Evolutionary conservation across 2,113 vertebrate species (phyloP).

Genomic region (Seriola dumerili): DNA sequence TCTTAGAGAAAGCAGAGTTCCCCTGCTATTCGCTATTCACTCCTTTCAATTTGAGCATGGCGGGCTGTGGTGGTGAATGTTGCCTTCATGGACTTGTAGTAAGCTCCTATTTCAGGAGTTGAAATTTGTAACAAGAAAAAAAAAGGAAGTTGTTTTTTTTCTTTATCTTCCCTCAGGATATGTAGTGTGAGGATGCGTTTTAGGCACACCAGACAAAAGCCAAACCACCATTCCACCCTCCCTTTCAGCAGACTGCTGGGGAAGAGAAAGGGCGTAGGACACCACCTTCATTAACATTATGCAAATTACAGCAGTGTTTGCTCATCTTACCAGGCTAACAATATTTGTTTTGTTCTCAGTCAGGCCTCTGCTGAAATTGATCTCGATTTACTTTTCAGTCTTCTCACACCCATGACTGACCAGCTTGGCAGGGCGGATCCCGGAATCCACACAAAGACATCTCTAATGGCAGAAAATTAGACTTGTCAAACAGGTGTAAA

Average conservation of each 20-base stretch:
- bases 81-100: slow-evolving; percentile 62
- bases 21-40: slow-evolving; percentile 76
- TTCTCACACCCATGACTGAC: background rate
- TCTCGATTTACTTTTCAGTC: background rate
- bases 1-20: slow-evolving; percentile 71
- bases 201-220: background rate
- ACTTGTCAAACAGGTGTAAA: slow-evolving; percentile 10
- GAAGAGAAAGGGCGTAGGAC: background rate
- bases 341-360: background rate
- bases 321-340: background rate
- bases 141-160: background rate
- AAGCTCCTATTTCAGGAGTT: slow-evolving; percentile 11
- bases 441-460: background rate
- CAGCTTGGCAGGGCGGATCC: background rate
- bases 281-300: background rate
- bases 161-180: background rate
- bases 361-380: background rate
- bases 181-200: background rate
- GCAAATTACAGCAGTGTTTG: background rate
- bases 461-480: background rate
- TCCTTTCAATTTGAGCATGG: slow-evolving; percentile 81
- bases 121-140: background rate
- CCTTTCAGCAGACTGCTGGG: background rate
- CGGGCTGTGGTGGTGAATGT: slow-evolving; percentile 66
- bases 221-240: background rate